Conservation (phyloP, 2,113 vertebrate genomes). For the Meles meles region DNA sequence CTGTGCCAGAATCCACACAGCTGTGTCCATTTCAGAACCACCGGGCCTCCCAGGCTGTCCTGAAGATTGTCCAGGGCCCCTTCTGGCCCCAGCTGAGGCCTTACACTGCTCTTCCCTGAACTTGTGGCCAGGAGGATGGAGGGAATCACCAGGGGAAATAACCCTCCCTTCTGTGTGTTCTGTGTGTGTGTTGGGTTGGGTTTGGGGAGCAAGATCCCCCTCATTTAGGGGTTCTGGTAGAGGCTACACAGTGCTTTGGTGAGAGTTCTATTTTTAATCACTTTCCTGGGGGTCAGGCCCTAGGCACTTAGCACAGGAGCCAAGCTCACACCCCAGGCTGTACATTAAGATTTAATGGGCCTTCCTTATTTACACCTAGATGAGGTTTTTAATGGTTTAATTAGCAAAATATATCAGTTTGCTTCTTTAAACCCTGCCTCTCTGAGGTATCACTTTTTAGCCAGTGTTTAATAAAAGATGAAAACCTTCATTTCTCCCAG, state of each 20-base stretch:
- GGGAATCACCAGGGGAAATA: background rate
- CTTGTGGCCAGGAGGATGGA: background rate
- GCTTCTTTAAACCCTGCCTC: slow-evolving; percentile 71
- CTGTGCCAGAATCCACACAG: background rate
- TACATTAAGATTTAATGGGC: slow-evolving; percentile 80
- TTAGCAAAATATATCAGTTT: slow-evolving; percentile 81
- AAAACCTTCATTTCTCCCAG: slow-evolving; percentile 70
- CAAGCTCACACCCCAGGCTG: slow-evolving; percentile 14
- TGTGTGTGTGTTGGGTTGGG: too few relatives aligned
- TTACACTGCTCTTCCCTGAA: background rate
- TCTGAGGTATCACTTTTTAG: slow-evolving; percentile 73
- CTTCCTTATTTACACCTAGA: slow-evolving; percentile 83
- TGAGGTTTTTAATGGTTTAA: slow-evolving; percentile 81
- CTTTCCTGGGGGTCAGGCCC: slow-evolving; percentile 52
- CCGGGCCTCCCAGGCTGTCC: background rate
- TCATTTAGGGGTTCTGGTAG: background rate
- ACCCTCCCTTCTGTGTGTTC: background rate
- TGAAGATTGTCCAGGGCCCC: background rate
- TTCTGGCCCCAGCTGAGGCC: background rate
- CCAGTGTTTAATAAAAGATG: slow-evolving; percentile 79
- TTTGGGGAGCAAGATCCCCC: background rate
- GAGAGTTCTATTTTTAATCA: slow-evolving; percentile 71
- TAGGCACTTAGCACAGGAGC: background rate
- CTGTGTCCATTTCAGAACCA: background rate
- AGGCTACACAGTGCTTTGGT: slow-evolving; percentile 37